Percentiles rank a stretch among this genome's conserved stretches.
These are phyloP conservation scores for Pissodes strobi DNA, from an alignment of 1,140 invertebrate genomes.

Conservation along the genomic window DNA sequence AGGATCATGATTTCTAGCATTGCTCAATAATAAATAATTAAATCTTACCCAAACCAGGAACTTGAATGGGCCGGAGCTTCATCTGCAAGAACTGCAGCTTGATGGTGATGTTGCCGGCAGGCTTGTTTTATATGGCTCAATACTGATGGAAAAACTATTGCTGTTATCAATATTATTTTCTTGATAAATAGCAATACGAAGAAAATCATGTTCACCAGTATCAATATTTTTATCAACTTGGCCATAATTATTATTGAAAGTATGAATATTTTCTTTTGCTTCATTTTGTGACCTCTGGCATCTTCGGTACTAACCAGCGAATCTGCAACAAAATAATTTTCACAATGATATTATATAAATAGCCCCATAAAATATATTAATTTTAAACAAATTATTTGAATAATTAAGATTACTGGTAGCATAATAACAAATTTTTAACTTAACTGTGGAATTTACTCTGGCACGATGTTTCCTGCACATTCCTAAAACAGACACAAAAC, in stretches of 20 bases:
- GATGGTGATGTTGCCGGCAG: constrained; percentile 38
- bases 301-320: not conserved
- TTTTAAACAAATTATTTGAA: not conserved
- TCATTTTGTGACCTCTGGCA: constrained; percentile 23
- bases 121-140: constrained; percentile 53
- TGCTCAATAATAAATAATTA: not conserved
- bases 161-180: constrained; percentile 67
- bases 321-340: no score
- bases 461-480: not conserved
- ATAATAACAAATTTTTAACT: constrained; percentile 43
- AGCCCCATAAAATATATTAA: no score
- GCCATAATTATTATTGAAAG: constrained; percentile 32
- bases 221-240: constrained; percentile 32
- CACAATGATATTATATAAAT: no score
- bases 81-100: constrained; percentile 7
- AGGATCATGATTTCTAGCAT: no score
- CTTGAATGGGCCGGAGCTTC: not conserved
- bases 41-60: constrained; percentile 33
- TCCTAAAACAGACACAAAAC: constrained; percentile 22
- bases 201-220: constrained; percentile 62
- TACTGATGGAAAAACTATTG: constrained; percentile 64
- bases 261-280: constrained; percentile 40
- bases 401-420: not conserved
- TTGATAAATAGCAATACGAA: constrained; percentile 70
- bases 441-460: constrained; percentile 23